A percentile compares a stretch with the other conserved stretches of the same genome.
Conservation (phyloP, 2,113 vertebrate genomes). For the Grantiella picta region DNA sequence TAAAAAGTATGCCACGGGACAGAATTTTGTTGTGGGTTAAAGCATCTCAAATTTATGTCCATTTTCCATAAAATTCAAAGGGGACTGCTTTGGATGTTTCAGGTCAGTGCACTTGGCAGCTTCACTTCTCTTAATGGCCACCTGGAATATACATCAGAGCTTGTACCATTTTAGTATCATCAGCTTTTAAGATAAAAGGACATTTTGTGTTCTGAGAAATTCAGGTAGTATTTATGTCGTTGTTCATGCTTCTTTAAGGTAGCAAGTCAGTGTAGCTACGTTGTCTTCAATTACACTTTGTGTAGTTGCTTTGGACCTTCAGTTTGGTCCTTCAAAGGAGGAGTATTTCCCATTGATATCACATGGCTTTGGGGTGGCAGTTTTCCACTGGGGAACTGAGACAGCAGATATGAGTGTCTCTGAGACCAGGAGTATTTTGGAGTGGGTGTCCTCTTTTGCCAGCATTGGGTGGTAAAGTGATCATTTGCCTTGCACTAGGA, state of each 20-base stretch:
- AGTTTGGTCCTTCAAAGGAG: background rate
- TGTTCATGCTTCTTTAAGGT: background rate
- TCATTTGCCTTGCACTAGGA: background rate
- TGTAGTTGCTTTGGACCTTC: background rate
- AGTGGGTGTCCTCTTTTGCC: background rate
- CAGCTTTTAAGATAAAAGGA: background rate
- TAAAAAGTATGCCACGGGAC: background rate
- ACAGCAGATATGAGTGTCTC: accelerated
- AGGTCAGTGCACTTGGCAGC: background rate
- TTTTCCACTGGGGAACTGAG: background rate
- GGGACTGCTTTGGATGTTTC: background rate
- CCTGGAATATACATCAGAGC: background rate
- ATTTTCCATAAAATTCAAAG: background rate
- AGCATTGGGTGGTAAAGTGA: background rate
- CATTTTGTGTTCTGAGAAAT: background rate
- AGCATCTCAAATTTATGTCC: background rate
- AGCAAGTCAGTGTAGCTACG: background rate
- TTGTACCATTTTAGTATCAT: background rate
- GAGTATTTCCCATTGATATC: background rate
- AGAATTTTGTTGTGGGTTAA: background rate
- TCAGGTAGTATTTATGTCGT: background rate
- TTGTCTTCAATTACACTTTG: background rate
- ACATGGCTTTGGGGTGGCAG: background rate
- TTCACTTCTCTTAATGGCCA: background rate
- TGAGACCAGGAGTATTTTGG: background rate